A percentile compares a stretch with the other conserved stretches of the same genome.
phyloP scores from a whole-genome alignment of 2,797 vertebrate genomes.

The Notamacropus eugenii region DNA sequence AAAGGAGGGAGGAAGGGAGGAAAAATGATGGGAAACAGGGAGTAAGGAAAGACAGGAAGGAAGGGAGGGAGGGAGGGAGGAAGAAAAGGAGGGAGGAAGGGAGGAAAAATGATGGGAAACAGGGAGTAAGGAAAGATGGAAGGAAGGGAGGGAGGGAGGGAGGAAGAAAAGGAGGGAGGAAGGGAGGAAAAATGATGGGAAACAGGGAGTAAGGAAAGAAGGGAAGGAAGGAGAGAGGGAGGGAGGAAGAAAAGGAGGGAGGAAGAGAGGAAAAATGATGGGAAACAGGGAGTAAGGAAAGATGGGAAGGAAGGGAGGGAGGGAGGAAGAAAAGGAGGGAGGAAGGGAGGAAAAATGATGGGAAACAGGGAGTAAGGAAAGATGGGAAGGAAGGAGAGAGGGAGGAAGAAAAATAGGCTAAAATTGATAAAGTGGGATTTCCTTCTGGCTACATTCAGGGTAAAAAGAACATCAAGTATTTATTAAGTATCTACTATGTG shows the following conservation, averaged over 20 bases:
- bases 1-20: not conserved
- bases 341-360: not conserved
- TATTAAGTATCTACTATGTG: not conserved
- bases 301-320: no score
- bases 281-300: not conserved
- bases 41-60: not conserved
- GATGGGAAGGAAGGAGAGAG: not conserved
- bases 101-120: not conserved
- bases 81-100: not conserved
- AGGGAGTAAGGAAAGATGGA: not conserved
- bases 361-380: not conserved
- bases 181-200: not conserved
- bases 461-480: no score
- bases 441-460: not conserved
- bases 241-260: no score
- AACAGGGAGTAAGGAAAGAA: not conserved
- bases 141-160: not conserved
- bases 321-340: accelerated
- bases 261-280: not conserved
- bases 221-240: not conserved
- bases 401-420: not conserved
- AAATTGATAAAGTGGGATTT: not conserved
- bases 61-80: not conserved
- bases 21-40: accelerated
- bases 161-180: not conserved